phyloP scores from a whole-genome alignment of 92 coral and sea anemone species.

The Palythoa caribaeorum region DNA sequence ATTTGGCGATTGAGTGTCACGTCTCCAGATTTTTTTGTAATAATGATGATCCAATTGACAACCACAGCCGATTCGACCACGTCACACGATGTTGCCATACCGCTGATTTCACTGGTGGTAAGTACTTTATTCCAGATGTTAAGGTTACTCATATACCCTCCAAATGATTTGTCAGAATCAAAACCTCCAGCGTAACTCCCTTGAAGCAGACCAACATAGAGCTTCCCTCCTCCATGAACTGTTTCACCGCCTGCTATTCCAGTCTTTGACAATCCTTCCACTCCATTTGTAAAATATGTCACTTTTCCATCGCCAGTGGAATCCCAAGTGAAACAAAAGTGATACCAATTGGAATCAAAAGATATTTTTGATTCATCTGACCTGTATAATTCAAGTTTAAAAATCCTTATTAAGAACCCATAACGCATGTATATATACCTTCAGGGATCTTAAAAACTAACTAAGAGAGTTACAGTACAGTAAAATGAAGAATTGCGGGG shows the following conservation, averaged over 20 bases:
- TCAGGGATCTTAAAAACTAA: no score
- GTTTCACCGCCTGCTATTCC: not conserved
- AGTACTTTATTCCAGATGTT: constrained; percentile 12
- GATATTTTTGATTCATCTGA: not conserved
- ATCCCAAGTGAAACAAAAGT: constrained; percentile 32
- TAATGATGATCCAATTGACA: constrained; percentile 11
- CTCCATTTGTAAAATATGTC: not conserved
- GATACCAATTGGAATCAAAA: constrained; percentile 22
- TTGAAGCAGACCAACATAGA: constrained; percentile 24
- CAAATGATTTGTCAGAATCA: constrained; percentile 5
- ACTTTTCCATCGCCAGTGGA: not conserved
- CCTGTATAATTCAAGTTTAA: constrained; percentile 7
- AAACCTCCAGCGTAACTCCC: constrained; percentile 35
- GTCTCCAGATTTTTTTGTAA: not conserved
- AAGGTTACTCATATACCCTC: constrained; percentile 30
- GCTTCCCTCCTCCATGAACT: constrained; percentile 8
- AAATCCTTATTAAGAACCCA: not conserved
- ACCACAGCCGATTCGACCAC: not conserved
- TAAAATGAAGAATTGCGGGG: no score
- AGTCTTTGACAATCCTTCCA: not conserved
- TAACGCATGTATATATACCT: no score
- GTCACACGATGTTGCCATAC: constrained; percentile 7
- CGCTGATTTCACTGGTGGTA: not conserved
- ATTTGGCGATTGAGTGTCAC: not conserved
- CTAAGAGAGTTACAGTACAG: no score